These are phyloP conservation scores for Trissolcus basalis DNA, from an alignment of 1,140 invertebrate species.

Conservation along the genomic window DNA sequence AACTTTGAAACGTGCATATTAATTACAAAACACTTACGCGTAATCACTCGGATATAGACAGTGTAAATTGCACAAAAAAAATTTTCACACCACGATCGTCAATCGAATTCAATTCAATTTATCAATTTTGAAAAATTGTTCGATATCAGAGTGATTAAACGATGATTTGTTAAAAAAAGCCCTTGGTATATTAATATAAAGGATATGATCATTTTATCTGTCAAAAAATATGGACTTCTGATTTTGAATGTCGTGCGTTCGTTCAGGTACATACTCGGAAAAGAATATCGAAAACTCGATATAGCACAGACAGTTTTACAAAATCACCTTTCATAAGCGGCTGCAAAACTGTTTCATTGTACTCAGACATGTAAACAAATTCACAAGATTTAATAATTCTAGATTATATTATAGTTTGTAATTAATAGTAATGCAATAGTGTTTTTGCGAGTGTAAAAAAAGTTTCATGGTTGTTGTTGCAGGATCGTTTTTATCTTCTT, in stretches of 20 bases:
- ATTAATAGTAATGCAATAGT: slow-evolving; percentile 20
- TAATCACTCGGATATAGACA: slow-evolving; percentile 16
- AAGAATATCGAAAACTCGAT: slow-evolving; percentile 8
- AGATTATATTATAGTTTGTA: slow-evolving; percentile 3
- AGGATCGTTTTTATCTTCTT: slow-evolving; percentile 24
- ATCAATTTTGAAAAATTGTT: too few species aligned
- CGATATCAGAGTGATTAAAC: slow-evolving; percentile 2
- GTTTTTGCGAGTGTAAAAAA: slow-evolving; percentile 16
- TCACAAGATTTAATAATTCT: slow-evolving; percentile 43
- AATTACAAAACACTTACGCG: slow-evolving; percentile 9
- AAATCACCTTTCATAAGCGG: slow-evolving; percentile 52
- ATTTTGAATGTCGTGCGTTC: slow-evolving; percentile 36
- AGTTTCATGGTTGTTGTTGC: not conserved
- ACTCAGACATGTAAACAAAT: slow-evolving; percentile 60
- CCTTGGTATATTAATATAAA: slow-evolving; percentile 1
- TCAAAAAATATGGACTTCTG: slow-evolving; percentile 18
- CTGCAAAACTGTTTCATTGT: slow-evolving; percentile 50
- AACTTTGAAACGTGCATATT: slow-evolving; percentile 20
- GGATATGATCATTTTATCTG: slow-evolving; percentile 1
- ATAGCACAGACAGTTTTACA: slow-evolving; percentile 44
- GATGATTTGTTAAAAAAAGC: not conserved
- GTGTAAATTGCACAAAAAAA: too few species aligned
- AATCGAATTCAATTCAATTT: too few species aligned
- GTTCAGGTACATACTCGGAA: slow-evolving; percentile 44
- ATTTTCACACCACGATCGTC: too few species aligned